Percentiles rank a stretch among this genome's conserved stretches.
Conservation (phyloP, 2,113 vertebrate genomes). For the Physeter macrocephalus region DNA sequence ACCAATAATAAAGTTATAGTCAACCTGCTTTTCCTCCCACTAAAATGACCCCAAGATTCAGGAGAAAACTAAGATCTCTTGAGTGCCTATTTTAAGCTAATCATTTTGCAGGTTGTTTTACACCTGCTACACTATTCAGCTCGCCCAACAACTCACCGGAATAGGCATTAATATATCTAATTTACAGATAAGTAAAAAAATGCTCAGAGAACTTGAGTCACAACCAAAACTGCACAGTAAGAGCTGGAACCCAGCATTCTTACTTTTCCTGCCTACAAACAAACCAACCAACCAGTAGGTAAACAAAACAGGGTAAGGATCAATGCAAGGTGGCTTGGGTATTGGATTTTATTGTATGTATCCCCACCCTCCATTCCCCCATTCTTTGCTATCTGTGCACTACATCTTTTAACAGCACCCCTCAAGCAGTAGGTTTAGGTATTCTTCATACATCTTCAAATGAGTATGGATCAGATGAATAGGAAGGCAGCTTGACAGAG, state of each 20-base stretch:
- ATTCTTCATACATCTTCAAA: neutral
- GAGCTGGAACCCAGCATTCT: neutral
- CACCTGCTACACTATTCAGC: neutral
- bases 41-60: neutral
- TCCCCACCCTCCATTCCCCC: rapidly evolving
- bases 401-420: neutral
- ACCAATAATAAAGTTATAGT: neutral
- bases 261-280: neutral
- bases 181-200: neutral
- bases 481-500: neutral
- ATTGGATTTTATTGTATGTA: neutral
- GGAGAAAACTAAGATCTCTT: neutral
- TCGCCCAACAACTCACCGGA: neutral
- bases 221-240: neutral
- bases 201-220: neutral
- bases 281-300: neutral
- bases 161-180: neutral
- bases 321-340: no score
- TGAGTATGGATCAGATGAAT: neutral
- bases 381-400: neutral
- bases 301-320: neutral
- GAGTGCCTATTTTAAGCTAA: neutral
- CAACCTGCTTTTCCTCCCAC: neutral
- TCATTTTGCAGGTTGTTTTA: neutral
- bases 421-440: neutral